phyloP scores from a whole-genome alignment of 2,113 vertebrate species.

The Emydocephalus ijimae region DNA sequence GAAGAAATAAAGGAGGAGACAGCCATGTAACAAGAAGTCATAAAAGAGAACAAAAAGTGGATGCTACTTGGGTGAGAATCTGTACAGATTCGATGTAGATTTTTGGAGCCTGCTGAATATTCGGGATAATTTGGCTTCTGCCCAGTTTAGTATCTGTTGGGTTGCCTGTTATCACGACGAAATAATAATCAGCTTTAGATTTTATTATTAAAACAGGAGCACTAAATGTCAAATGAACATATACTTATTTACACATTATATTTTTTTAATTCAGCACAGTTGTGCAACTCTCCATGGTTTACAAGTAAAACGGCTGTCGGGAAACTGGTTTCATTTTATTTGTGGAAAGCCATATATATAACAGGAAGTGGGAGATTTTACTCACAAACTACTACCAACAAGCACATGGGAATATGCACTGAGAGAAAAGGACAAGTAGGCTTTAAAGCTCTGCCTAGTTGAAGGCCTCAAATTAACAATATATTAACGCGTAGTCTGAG shows the following conservation, averaged over 20 bases:
- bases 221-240: background rate
- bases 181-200: background rate
- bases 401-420: background rate
- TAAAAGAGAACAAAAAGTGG: background rate
- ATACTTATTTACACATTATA: background rate
- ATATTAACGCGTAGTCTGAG: too few relatives aligned
- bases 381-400: background rate
- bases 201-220: background rate
- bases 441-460: too few relatives aligned
- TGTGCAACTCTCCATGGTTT: background rate
- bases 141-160: conserved; percentile 64
- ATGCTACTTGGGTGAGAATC: conserved; percentile 58
- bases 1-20: background rate
- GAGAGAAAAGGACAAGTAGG: too few relatives aligned
- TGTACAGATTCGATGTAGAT: conserved; percentile 50
- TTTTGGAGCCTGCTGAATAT: conserved; percentile 56
- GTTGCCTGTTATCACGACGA: conserved; percentile 57
- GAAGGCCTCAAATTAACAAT: too few relatives aligned
- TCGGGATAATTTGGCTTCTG: conserved; percentile 41
- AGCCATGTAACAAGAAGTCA: background rate
- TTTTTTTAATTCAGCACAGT: background rate
- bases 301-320: background rate
- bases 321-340: background rate
- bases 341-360: background rate
- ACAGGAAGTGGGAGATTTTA: background rate